phyloP scores from a whole-genome alignment of 2,797 vertebrate species.

The Lutjanus argentimaculatus region DNA sequence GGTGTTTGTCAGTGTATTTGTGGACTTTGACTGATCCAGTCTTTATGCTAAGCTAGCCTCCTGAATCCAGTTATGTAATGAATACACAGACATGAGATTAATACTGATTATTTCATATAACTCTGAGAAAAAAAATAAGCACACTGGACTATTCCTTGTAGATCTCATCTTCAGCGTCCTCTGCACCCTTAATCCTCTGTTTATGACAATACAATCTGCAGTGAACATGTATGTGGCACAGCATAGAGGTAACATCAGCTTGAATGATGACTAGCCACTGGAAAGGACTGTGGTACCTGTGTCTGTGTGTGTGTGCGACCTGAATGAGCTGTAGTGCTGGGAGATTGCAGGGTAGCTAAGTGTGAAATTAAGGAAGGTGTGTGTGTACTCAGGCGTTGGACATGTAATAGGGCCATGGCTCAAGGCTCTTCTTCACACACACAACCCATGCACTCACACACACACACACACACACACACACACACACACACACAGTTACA shows the following conservation, averaged over 20 bases:
- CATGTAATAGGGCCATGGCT: slow-evolving; percentile 70
- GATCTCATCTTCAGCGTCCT: neutral
- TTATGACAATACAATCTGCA: slow-evolving; percentile 4
- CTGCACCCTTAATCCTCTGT: neutral
- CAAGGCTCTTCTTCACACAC: slow-evolving; percentile 55
- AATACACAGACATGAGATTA: neutral
- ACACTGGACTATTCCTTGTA: neutral
- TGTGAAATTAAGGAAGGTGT: slow-evolving; percentile 83
- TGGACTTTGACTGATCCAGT: neutral
- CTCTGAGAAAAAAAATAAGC: neutral
- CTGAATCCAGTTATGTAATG: neutral
- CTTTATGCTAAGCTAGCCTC: neutral
- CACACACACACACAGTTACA: slow-evolving; percentile 41
- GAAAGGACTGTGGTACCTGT: slow-evolving; percentile 6
- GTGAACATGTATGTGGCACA: slow-evolving; percentile 21
- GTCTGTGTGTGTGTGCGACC: neutral
- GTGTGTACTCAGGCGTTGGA: slow-evolving; percentile 75
- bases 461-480: slow-evolving; percentile 37
- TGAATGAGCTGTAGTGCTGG: slow-evolving; percentile 58
- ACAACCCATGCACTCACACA: slow-evolving; percentile 29
- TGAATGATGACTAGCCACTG: slow-evolving; percentile 41
- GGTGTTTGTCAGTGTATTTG: no score
- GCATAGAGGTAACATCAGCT: slow-evolving; percentile 26
- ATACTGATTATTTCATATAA: neutral
- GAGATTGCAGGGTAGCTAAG: slow-evolving; percentile 81